Conservation (phyloP, 2,797 vertebrate genomes). For the Pseudotriccus pelzelni region DNA sequence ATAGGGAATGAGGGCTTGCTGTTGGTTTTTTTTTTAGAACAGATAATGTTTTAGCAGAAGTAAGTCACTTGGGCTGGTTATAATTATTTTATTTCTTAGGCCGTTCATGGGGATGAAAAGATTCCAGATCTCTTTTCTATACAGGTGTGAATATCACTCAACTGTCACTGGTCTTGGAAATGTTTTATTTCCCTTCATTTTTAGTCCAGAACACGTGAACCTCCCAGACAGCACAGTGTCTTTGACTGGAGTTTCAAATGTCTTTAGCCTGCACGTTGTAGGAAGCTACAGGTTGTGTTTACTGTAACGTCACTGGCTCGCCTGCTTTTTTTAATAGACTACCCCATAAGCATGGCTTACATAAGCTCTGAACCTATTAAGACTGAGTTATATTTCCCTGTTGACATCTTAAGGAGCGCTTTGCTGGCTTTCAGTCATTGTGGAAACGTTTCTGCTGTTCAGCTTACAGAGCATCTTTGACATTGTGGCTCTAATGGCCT, state of each 20-base stretch:
- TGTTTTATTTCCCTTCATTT: background rate
- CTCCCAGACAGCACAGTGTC: background rate
- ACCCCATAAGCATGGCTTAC: conserved; percentile 26
- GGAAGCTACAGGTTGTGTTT: conserved; percentile 28
- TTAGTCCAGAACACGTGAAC: background rate
- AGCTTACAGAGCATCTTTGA: conserved; percentile 46
- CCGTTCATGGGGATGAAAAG: background rate
- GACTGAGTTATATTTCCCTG: conserved; percentile 59
- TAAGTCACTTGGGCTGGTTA: background rate
- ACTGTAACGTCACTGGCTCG: background rate
- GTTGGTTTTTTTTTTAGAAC: background rate
- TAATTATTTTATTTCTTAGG: background rate
- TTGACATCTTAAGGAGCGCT: conserved; percentile 45
- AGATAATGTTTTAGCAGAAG: background rate
- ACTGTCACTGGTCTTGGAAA: rapidly evolving
- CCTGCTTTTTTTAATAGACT: conserved; percentile 17
- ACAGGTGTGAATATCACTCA: background rate
- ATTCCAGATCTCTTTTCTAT: background rate
- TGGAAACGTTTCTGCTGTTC: conserved; percentile 18
- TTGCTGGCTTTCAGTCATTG: conserved; percentile 38
- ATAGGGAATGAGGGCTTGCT: background rate
- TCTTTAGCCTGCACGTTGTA: background rate
- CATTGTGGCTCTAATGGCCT: conserved; percentile 47
- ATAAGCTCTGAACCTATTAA: conserved; percentile 56
- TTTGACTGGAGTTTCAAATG: background rate